phyloP scores from a whole-genome alignment of 2,797 vertebrate genomes.

The Phaenicophaeus curvirostris region DNA sequence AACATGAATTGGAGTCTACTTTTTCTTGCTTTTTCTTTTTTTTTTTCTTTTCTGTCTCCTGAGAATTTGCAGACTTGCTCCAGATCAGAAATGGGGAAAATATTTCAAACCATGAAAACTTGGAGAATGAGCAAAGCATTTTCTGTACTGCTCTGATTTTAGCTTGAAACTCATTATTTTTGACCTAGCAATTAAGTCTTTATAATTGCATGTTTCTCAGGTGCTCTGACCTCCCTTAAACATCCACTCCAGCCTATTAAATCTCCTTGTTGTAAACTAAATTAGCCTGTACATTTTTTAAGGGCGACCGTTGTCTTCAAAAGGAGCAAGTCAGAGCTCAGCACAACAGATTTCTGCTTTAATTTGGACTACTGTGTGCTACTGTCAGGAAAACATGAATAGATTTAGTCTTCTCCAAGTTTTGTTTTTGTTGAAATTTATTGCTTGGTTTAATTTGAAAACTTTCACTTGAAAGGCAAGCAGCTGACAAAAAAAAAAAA shows the following conservation, averaged over 20 bases:
- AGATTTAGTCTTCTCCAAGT: neutral
- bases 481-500: neutral
- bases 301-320: neutral
- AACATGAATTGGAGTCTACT: neutral
- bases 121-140: neutral
- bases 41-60: neutral
- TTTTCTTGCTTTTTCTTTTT: neutral
- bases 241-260: neutral
- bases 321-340: neutral
- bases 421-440: neutral
- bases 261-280: neutral
- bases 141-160: neutral
- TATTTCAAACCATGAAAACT: neutral
- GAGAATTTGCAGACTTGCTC: neutral
- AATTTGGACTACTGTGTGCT: neutral
- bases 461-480: neutral
- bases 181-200: neutral
- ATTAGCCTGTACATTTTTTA: neutral
- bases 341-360: neutral
- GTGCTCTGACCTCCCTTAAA: neutral
- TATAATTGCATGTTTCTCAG: neutral
- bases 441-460: neutral
- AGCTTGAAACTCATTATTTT: neutral
- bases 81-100: neutral
- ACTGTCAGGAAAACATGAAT: neutral